Evolutionary conservation across 2,888 invertebrate genomes (phyloP).

Genomic region (Eilema sororculum): DNA sequence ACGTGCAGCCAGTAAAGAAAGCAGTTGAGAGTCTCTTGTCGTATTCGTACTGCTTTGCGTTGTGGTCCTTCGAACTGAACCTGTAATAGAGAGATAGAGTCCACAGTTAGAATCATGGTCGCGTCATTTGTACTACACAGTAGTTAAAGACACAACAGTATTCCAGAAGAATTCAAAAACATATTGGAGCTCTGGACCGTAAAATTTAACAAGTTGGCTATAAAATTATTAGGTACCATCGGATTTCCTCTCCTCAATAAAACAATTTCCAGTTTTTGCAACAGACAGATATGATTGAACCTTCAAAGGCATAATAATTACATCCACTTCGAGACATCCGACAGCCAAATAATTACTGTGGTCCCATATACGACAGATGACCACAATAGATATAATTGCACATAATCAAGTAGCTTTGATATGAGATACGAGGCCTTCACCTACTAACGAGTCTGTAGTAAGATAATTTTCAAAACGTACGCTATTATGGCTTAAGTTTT

Average conservation of each 20-base stretch:
- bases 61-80: conserved; percentile 68
- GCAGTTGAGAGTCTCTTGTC: conserved; percentile 86
- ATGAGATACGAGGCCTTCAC: conserved; percentile 63
- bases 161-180: not conserved
- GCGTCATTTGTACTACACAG: not conserved
- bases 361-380: conserved; percentile 59
- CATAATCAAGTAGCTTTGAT: conserved; percentile 62
- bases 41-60: conserved; percentile 73
- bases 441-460: conserved; percentile 53
- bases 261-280: conserved; percentile 25
- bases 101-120: not conserved
- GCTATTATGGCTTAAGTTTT: not conserved
- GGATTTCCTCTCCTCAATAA: conserved; percentile 22
- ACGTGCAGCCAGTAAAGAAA: conserved; percentile 88
- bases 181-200: not conserved
- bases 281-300: conserved; percentile 19
- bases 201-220: not conserved
- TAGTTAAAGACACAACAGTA: not conserved
- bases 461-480: conserved; percentile 19
- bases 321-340: conserved; percentile 35
- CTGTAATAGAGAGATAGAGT: conserved; percentile 68
- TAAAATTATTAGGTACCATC: conserved; percentile 17
- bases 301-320: conserved; percentile 35
- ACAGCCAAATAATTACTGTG: conserved; percentile 39
- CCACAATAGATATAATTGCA: conserved; percentile 68